Percentiles rank a stretch among this genome's conserved stretches.
Evolutionary conservation across 2,888 invertebrate genomes (phyloP).

Genomic region (Pyrrhosoma nymphula): DNA sequence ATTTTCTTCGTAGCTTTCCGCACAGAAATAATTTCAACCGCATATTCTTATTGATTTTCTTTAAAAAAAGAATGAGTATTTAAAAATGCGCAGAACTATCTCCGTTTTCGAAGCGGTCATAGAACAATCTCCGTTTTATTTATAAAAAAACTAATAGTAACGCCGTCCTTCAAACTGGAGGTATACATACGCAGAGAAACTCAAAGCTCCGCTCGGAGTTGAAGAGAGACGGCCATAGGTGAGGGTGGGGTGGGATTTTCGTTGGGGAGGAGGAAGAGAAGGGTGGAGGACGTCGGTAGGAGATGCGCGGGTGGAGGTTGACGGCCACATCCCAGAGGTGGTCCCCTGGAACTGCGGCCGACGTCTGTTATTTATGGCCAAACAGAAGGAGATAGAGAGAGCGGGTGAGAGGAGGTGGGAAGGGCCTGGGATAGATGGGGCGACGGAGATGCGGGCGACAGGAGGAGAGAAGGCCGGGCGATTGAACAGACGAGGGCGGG

Average conservation of each 20-base stretch:
- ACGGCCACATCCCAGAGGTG: constrained; percentile 28
- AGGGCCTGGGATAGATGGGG: not conserved
- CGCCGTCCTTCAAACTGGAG: too few species aligned
- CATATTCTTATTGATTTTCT: too few species aligned
- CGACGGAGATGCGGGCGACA: not conserved
- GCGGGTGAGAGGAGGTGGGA: not conserved
- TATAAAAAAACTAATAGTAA: too few species aligned
- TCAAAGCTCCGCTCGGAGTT: too few species aligned
- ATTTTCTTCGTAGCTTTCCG: too few species aligned
- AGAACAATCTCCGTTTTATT: too few species aligned
- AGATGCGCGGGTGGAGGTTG: constrained; percentile 5
- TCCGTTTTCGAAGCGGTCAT: too few species aligned
- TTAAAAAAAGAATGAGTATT: too few species aligned
- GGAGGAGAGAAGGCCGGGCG: not conserved
- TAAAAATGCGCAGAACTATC: too few species aligned
- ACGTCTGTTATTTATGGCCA: constrained; percentile 64
- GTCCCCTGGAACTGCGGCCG: constrained; percentile 53
- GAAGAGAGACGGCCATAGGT: not conserved
- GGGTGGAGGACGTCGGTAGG: not conserved
- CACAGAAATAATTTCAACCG: too few species aligned
- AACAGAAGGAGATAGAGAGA: not conserved
- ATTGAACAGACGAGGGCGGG: not conserved
- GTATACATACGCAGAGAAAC: too few species aligned
- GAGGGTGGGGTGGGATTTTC: not conserved
- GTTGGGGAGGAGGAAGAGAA: not conserved